Percentiles rank a stretch among this genome's conserved stretches.
Evolutionary conservation across 1,140 invertebrate genomes (phyloP).

Genomic region (Drosophila sp.): DNA sequence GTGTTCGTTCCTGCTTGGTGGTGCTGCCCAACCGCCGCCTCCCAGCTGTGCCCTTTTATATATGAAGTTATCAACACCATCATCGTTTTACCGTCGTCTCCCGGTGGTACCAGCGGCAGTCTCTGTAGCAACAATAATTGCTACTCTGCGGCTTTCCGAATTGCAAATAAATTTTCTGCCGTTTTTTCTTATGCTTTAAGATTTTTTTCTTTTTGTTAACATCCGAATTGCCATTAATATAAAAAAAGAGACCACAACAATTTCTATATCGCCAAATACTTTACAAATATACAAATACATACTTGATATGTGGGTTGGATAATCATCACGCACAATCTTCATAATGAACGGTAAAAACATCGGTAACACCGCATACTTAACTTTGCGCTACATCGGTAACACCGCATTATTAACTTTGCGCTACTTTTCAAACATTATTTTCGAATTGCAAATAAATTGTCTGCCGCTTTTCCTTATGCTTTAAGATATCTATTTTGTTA

Average conservation of each 20-base stretch:
- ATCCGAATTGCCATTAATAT: slow-evolving; percentile 6
- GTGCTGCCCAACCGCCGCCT: background rate
- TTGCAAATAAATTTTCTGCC: slow-evolving; percentile 54
- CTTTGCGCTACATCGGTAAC: no score
- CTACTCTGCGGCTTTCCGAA: slow-evolving; percentile 38
- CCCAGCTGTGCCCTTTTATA: slow-evolving; percentile 50
- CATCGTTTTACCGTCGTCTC: slow-evolving; percentile 36
- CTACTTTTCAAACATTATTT: background rate
- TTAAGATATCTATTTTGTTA: background rate
- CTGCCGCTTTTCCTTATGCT: background rate
- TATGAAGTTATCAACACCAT: slow-evolving; percentile 76
- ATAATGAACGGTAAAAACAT: no score
- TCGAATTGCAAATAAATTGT: slow-evolving; percentile 54
- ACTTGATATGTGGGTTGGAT: no score
- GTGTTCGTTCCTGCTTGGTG: slow-evolving; percentile 9
- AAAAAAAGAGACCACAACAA: background rate
- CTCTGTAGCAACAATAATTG: slow-evolving; percentile 66
- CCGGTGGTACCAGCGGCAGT: slow-evolving; percentile 33
- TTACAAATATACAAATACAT: background rate
- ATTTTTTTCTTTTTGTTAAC: background rate
- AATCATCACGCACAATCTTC: no score
- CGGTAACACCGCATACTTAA: no score
- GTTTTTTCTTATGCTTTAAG: background rate
- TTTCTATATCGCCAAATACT: background rate
- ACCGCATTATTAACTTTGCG: no score